Evolutionary conservation across 2,113 vertebrate genomes (phyloP).

Genomic region (Sebastes fasciatus): DNA sequence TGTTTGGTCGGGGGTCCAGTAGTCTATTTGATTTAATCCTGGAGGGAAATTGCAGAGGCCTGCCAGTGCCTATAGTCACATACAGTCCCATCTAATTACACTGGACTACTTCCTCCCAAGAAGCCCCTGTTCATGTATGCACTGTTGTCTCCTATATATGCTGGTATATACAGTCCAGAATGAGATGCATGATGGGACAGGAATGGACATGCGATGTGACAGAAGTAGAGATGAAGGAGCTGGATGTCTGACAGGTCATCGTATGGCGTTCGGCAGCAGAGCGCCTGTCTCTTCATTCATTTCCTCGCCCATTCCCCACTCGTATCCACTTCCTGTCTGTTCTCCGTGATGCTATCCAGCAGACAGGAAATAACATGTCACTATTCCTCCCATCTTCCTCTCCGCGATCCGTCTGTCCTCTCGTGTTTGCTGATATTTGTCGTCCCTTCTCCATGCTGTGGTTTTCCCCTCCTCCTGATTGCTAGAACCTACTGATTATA

Average conservation of each 20-base stretch:
- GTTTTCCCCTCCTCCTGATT: background rate
- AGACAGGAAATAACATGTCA: constrained; percentile 69
- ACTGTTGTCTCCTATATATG: background rate
- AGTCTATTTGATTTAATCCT: constrained; percentile 54
- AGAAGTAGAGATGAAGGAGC: constrained; percentile 12
- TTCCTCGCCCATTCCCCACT: constrained; percentile 55
- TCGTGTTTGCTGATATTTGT: background rate
- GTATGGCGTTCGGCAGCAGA: background rate
- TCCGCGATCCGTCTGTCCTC: background rate
- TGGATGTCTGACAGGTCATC: constrained; percentile 35
- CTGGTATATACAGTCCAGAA: background rate
- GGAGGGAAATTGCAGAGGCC: constrained; percentile 42
- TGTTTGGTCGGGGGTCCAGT: constrained; percentile 17
- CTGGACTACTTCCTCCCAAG: constrained; percentile 11
- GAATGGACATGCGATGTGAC: constrained; percentile 7
- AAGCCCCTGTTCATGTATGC: background rate
- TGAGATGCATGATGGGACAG: background rate
- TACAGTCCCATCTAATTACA: constrained; percentile 37
- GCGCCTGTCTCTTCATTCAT: constrained; percentile 48
- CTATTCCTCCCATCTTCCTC: constrained; percentile 21
- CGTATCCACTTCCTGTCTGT: constrained; percentile 49
- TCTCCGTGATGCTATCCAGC: constrained; percentile 53
- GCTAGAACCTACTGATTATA: background rate
- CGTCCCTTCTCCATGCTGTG: background rate
- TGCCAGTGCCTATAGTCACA: constrained; percentile 18